Percentiles rank a stretch among this genome's conserved stretches.
Conservation (phyloP, 2,888 invertebrate genomes). For the Caenorhabditis sinica region DNA sequence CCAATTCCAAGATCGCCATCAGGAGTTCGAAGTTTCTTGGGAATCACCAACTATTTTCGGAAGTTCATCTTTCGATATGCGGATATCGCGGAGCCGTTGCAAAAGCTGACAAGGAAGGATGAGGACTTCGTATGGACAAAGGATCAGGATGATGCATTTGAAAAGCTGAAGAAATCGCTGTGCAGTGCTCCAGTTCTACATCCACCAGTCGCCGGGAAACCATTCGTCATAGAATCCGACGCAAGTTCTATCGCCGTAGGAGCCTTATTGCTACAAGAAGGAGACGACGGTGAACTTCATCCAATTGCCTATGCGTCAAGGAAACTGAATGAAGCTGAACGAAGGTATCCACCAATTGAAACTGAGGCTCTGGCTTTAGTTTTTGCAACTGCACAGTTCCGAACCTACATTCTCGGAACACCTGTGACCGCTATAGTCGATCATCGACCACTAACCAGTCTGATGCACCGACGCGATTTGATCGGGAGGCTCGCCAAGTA, state of each 20-base stretch:
- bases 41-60: conserved; percentile 66
- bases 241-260: conserved; percentile 60
- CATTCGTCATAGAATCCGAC: conserved; percentile 26
- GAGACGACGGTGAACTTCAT: not conserved
- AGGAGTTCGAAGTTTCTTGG: conserved; percentile 63
- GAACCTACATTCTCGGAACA: conserved; percentile 55
- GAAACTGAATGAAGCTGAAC: conserved; percentile 45
- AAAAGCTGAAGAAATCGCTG: not conserved
- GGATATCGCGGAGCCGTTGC: conserved; percentile 55
- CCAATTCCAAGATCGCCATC: conserved; percentile 47
- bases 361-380: conserved; percentile 60
- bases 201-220: not conserved
- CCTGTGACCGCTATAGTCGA: conserved; percentile 35
- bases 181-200: not conserved
- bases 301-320: conserved; percentile 60
- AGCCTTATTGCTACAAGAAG: conserved; percentile 47
- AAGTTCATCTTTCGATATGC: conserved; percentile 69
- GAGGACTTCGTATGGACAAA: conserved; percentile 32
- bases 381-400: conserved; percentile 45
- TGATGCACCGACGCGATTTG: conserved; percentile 38
- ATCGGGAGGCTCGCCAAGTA: conserved; percentile 49
- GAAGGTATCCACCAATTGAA: conserved; percentile 57
- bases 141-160: not conserved
- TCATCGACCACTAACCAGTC: conserved; percentile 50
- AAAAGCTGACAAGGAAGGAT: conserved; percentile 61